Evolutionary conservation across 2,113 vertebrate species (phyloP).

Genomic region (Odocoileus virginianus): DNA sequence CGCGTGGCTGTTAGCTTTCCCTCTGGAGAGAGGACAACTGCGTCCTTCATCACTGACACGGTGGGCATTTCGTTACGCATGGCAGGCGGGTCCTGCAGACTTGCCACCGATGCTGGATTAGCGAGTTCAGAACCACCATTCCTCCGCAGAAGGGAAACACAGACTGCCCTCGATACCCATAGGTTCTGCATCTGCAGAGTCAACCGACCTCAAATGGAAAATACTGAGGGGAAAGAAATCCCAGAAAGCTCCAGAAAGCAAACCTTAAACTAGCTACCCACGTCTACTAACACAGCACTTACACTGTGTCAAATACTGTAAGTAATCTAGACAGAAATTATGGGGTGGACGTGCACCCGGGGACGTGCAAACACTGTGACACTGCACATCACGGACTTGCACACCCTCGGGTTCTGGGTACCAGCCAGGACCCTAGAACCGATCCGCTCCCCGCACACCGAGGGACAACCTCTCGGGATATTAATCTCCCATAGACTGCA

Average conservation of each 20-base stretch:
- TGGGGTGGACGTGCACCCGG: accelerated
- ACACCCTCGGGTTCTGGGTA: neutral
- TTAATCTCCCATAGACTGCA: accelerated
- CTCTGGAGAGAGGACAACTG: neutral
- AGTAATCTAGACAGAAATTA: neutral
- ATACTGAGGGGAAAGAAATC: neutral
- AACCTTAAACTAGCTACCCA: neutral
- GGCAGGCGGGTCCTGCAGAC: accelerated
- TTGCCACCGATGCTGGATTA: accelerated
- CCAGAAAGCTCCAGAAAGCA: neutral
- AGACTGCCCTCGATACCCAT: neutral
- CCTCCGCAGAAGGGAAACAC: accelerated
- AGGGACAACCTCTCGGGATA: accelerated
- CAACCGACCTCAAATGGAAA: neutral
- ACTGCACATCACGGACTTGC: neutral
- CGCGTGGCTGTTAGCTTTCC: neutral
- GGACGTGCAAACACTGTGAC: accelerated
- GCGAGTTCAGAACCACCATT: accelerated
- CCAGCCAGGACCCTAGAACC: neutral
- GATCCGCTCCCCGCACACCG: neutral
- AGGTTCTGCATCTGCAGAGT: neutral
- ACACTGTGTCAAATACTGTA: accelerated
- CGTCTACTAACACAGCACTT: neutral
- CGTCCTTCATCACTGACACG: accelerated
- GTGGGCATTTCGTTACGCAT: accelerated